phyloP scores from a whole-genome alignment of 1,140 invertebrate genomes.

The Drosophila mauritiana region DNA sequence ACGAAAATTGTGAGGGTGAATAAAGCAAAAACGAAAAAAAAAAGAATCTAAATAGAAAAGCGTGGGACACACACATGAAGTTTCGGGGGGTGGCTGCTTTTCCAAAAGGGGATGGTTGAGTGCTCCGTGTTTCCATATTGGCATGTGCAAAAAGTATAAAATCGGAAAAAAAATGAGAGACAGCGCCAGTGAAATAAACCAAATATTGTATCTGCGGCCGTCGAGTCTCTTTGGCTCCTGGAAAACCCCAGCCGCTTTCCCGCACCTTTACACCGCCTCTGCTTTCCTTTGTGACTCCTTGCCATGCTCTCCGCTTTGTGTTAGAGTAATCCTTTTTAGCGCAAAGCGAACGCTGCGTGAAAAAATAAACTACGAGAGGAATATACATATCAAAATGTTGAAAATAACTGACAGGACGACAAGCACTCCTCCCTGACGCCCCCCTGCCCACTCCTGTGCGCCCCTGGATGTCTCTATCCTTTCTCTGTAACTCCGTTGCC shows the following conservation, averaged over 20 bases:
- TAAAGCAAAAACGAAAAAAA: conserved; percentile 33
- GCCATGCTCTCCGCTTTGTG: conserved; percentile 62
- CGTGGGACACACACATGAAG: conserved; percentile 63
- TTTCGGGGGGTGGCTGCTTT: conserved; percentile 18
- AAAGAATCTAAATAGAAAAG: conserved; percentile 37
- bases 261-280: neutral
- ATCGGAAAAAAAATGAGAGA: conserved; percentile 33
- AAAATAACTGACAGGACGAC: conserved; percentile 75
- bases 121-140: conserved; percentile 63
- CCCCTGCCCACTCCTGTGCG: neutral
- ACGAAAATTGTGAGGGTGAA: conserved; percentile 58
- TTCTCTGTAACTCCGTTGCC: conserved; percentile 24
- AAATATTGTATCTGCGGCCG: conserved; percentile 58
- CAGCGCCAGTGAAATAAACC: conserved; percentile 48
- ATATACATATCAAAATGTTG: conserved; percentile 73
- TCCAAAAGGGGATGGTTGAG: conserved; percentile 31
- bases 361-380: conserved; percentile 29
- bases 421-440: conserved; percentile 6
- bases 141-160: conserved; percentile 63
- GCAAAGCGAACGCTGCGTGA: conserved; percentile 49
- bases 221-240: conserved; percentile 9
- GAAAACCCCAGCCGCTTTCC: neutral
- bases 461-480: conserved; percentile 21
- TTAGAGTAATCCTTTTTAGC: conserved; percentile 79
- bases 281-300: conserved; percentile 25